Conservation (phyloP, 2,113 vertebrate genomes). For the Merops nubicus region DNA sequence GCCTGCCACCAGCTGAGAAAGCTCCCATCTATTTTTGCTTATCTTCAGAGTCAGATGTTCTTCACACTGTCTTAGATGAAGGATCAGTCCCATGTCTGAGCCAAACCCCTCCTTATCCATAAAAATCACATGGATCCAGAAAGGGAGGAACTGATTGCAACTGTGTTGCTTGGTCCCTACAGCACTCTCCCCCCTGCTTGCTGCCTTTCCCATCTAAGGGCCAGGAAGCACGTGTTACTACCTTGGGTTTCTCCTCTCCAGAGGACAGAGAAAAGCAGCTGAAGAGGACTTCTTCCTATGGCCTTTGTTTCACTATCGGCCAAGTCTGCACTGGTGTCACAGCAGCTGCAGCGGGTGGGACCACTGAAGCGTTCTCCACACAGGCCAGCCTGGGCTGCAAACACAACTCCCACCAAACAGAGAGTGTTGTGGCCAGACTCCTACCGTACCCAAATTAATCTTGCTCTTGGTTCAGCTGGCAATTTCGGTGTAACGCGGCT, state of each 20-base stretch:
- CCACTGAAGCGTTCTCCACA: fast-evolving
- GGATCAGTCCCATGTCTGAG: not conserved
- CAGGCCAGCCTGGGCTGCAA: not conserved
- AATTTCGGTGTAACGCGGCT: fast-evolving
- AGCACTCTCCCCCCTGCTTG: not conserved
- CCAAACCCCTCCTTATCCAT: not conserved
- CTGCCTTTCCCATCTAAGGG: not conserved
- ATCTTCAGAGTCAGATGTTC: conserved; percentile 2
- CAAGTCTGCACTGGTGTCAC: not conserved
- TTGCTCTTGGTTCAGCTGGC: fast-evolving
- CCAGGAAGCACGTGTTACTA: not conserved
- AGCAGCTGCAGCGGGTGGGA: not conserved
- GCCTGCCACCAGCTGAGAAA: conserved; percentile 18
- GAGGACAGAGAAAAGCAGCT: not conserved
- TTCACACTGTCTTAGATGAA: not conserved
- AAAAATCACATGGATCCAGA: not conserved
- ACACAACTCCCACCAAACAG: not conserved
- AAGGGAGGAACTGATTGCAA: not conserved
- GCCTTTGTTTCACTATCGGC: not conserved
- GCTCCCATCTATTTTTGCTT: not conserved
- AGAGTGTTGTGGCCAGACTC: not conserved
- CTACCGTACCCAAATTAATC: not conserved
- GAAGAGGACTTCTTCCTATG: fast-evolving
- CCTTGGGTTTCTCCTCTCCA: not conserved
- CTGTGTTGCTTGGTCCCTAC: not conserved